Base-by-base conservation (phyloP, 2,888 invertebrate genomes). In the Eudasyphora cyanicolor region DNA sequence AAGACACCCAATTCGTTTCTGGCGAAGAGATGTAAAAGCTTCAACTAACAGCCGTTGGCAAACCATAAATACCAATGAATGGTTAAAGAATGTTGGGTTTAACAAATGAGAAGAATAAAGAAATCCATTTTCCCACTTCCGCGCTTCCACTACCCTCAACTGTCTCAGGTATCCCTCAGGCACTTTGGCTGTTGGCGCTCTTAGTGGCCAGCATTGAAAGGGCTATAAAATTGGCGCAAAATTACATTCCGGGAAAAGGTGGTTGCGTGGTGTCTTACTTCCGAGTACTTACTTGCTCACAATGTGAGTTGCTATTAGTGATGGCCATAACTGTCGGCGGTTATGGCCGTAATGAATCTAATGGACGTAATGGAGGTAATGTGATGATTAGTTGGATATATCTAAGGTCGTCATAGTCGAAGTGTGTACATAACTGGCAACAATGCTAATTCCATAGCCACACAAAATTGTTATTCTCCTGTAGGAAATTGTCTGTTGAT, bases 61-160 rank as follows among this genome's bases (percentile, higher is more conserved):
- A n/a, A 29, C 51, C 76, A 69, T 74, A 69, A 77, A 82, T 69
- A 69, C 45, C 69, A 60, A 62, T 71, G 45, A 74, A 32, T 45
- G 45, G 49, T 2, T n/a, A n/a, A n/a, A n/a, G 42, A 62, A 75
- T 69, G 42, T 67, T 60, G 62, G 19, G 27, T 38, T 71, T 45
- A 49, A 49, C 27, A 12, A 35, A 49, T 62, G 51, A 35, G 19
- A 51, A 27, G 51, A 79, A 64, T 64, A 67, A 64, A 38, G 32
- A 17, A 49, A 5, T 17, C 49, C 32, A 49, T 19, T 49, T 49
- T 49, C 49, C 6, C 49, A 38, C 45, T 17, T 49, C 17, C n/a
- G 6, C n/a, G 6, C 17, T 17, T 6, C 27, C 57, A 57, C 7
- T 10, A 1, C 57, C 57, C 2, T 19, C 10, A 57, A 27, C 27